Evolutionary conservation across 2,113 vertebrate species (phyloP).

Genomic region (Heptranchias perlo): DNA sequence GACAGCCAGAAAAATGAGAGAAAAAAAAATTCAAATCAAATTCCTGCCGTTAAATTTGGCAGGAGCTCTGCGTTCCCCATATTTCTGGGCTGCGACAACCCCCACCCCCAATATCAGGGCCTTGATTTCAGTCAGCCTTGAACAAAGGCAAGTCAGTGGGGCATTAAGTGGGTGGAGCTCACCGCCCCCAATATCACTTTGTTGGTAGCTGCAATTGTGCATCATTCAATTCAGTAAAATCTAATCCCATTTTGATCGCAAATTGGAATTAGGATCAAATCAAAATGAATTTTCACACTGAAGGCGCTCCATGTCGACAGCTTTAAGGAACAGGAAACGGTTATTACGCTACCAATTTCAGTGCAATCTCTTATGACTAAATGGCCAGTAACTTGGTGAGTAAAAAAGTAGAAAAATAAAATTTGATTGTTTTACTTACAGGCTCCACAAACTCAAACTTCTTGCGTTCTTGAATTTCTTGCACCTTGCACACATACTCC

Average conservation of each 20-base stretch:
- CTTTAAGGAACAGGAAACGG: background rate
- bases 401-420: background rate
- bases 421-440: conserved; percentile 64
- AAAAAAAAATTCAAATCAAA: no score
- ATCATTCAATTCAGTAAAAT: background rate
- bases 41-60: no score
- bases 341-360: background rate
- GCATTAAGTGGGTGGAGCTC: background rate
- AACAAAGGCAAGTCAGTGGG: background rate
- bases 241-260: background rate
- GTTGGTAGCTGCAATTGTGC: background rate
- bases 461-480: conserved; percentile 96
- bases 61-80: no score
- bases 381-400: background rate
- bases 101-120: no score
- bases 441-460: conserved; percentile 98
- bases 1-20: no score
- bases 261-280: background rate
- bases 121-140: background rate
- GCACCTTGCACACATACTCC: conserved; percentile 89
- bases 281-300: background rate
- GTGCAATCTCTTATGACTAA: background rate
- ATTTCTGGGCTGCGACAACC: no score
- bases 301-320: background rate
- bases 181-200: background rate